These are phyloP conservation scores for Epinotia demarniana DNA, from an alignment of 2,888 invertebrate species.

Conservation along the genomic window DNA sequence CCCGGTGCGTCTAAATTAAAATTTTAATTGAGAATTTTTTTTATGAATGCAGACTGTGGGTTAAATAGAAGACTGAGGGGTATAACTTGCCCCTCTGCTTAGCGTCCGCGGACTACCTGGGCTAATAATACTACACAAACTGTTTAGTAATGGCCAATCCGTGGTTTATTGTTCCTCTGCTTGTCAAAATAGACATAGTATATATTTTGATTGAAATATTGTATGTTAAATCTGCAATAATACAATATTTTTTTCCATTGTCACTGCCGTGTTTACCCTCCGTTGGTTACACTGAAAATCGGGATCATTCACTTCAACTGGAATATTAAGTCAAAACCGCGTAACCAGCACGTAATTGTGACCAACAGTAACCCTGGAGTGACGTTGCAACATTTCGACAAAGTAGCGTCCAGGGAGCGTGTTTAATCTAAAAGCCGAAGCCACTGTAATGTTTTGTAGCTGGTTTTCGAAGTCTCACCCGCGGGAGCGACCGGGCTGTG, in stretches of 20 bases:
- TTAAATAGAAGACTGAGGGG: no score
- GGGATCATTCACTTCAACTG: background rate
- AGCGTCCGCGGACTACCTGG: no score
- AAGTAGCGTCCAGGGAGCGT: constrained; percentile 17
- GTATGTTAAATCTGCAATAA: background rate
- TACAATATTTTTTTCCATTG: background rate
- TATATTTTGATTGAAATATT: no score
- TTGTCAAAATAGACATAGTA: no score
- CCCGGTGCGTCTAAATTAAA: no score
- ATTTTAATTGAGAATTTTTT: no score
- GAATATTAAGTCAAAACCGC: background rate
- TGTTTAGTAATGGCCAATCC: no score
- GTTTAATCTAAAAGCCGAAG: constrained; percentile 37
- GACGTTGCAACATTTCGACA: constrained; percentile 34
- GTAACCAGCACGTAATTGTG: background rate
- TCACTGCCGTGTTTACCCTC: background rate
- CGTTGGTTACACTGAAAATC: background rate
- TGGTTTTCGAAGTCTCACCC: constrained; percentile 26
- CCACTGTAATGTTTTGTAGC: constrained; percentile 33
- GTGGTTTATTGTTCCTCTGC: no score
- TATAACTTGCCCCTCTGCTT: no score
- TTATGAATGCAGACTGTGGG: no score
- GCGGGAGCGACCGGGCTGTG: background rate
- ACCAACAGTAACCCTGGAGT: constrained; percentile 11
- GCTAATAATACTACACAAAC: no score